A percentile compares a stretch with the other conserved stretches of the same genome.
Evolutionary conservation across 2,113 vertebrate species (phyloP).

Genomic region (Zingel zingel): DNA sequence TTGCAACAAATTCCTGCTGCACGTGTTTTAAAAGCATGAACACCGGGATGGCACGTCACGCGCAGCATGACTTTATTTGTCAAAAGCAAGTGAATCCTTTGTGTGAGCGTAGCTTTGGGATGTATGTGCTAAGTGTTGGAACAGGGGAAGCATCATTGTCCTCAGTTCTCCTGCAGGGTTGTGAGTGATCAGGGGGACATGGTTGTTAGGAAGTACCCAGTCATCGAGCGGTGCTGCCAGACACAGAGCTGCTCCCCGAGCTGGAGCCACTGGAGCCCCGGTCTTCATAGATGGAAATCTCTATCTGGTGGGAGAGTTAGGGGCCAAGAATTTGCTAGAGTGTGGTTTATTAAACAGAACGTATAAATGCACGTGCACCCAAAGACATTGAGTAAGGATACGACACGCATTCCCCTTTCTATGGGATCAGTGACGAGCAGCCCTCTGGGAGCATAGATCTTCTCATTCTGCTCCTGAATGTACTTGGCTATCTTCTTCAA

Average conservation of each 20-base stretch:
- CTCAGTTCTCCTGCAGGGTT: conserved; percentile 73
- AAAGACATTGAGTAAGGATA: conserved; percentile 87
- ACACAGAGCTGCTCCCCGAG: conserved; percentile 90
- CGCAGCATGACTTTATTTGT: conserved; percentile 1
- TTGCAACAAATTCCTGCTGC: conserved; percentile 28
- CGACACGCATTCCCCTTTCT: conserved; percentile 96
- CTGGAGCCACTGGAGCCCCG: conserved; percentile 94
- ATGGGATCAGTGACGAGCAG: conserved; percentile 96
- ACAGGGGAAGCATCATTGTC: conserved; percentile 13
- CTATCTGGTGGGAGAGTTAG: conserved; percentile 90
- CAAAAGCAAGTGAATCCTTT: conserved; percentile 36
- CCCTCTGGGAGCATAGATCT: conserved; percentile 94
- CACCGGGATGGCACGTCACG: conserved; percentile 4
- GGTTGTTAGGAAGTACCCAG: conserved; percentile 1
- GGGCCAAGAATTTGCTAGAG: conserved; percentile 43
- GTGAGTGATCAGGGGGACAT: conserved; percentile 5
- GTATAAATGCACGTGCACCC: no score
- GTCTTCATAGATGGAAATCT: conserved; percentile 97
- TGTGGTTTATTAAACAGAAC: background rate
- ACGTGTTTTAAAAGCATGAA: conserved; percentile 9
- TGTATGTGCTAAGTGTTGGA: conserved; percentile 17
- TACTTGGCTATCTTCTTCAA: conserved; percentile 97
- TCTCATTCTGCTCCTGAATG: conserved; percentile 98
- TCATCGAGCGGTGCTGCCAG: conserved; percentile 91
- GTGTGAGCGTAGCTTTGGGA: conserved; percentile 35